phyloP scores from a whole-genome alignment of 2,113 vertebrate genomes.

The Tursiops truncatus region DNA sequence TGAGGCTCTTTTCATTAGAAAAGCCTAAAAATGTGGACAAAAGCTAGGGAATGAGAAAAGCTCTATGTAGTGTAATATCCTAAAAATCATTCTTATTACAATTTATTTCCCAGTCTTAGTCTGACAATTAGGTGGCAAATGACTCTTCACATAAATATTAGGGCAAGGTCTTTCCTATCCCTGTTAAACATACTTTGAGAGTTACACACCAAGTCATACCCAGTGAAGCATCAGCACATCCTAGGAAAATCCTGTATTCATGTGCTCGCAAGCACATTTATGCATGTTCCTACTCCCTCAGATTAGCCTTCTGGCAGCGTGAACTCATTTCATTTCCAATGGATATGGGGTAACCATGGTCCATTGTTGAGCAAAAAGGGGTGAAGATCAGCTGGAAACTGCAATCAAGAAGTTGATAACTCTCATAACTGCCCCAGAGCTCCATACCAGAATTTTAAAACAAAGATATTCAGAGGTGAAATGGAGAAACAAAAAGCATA shows the following conservation, averaged over 20 bases:
- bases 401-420: neutral
- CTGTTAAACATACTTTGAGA: conserved; percentile 45
- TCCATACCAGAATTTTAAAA: conserved; percentile 30
- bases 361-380: conserved; percentile 31
- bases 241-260: neutral
- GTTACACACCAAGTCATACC: conserved; percentile 57
- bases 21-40: conserved; percentile 35
- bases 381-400: conserved; percentile 37
- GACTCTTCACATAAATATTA: conserved; percentile 63
- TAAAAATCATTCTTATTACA: conserved; percentile 40
- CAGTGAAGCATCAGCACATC: conserved; percentile 56
- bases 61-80: neutral
- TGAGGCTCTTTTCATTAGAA: neutral
- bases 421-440: neutral
- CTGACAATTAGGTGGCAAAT: conserved; percentile 53
- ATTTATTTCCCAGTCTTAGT: conserved; percentile 40
- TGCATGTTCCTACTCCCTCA: conserved; percentile 47
- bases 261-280: conserved; percentile 26
- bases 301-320: conserved; percentile 59
- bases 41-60: neutral
- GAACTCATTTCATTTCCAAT: conserved; percentile 43
- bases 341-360: neutral
- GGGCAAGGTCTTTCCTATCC: conserved; percentile 51
- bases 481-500: neutral
- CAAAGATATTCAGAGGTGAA: conserved; percentile 27